phyloP scores from a whole-genome alignment of 2,888 invertebrate genomes.

The Tinea pellionella region DNA sequence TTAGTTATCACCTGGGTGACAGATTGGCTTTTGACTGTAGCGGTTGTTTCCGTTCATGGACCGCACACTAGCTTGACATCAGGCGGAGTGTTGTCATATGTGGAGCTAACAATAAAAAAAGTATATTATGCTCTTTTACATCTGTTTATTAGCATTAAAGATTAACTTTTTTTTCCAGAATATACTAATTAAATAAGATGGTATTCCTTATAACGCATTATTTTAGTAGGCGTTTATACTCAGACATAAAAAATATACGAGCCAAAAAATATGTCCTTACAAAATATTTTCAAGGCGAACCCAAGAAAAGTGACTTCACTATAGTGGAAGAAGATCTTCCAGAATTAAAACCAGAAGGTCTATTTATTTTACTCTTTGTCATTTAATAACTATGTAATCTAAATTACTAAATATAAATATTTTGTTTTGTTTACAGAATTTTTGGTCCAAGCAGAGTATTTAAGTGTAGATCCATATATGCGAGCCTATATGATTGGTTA shows the following conservation, averaged over 20 bases:
- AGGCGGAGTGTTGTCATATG: too few species aligned
- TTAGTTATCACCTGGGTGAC: too few species aligned
- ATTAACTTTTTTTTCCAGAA: too few species aligned
- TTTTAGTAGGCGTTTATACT: not conserved
- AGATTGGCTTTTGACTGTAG: too few species aligned
- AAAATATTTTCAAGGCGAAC: conserved; percentile 67
- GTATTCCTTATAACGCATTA: not conserved
- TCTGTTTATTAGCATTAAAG: too few species aligned
- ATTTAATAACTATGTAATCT: too few species aligned
- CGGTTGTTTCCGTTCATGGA: too few species aligned
- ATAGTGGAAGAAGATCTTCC: conserved; percentile 72
- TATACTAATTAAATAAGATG: too few species aligned
- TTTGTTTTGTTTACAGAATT: conserved; percentile 26
- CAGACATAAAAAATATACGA: conserved; percentile 39
- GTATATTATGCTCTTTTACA: too few species aligned
- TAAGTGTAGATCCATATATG: conserved; percentile 37
- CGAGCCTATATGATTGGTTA: conserved; percentile 24
- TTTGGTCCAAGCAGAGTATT: conserved; percentile 31
- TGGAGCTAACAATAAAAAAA: too few species aligned
- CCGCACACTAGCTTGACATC: too few species aligned
- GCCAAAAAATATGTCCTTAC: conserved; percentile 68
- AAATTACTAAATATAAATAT: too few species aligned
- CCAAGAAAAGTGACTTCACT: conserved; percentile 66
- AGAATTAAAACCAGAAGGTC: conserved; percentile 48
- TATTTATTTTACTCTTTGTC: not conserved